Conservation (phyloP, 1,140 invertebrate genomes). For the Prorops nasuta region DNA sequence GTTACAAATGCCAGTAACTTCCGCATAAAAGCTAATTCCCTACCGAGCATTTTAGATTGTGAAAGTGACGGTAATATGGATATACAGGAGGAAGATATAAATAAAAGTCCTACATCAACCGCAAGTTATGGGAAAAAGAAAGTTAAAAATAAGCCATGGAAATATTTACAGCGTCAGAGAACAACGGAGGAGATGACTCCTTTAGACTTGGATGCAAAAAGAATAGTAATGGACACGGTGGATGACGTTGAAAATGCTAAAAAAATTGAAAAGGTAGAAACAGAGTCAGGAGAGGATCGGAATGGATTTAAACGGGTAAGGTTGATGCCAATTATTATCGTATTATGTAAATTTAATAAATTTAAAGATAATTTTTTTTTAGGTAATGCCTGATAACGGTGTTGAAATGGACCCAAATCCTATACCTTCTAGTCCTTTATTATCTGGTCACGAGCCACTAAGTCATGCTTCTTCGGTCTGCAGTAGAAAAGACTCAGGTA, state of each 20-base stretch:
- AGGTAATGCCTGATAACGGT: constrained; percentile 36
- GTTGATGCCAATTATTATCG: constrained; percentile 3
- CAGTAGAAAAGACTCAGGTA: constrained; percentile 84
- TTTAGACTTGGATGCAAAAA: constrained; percentile 39
- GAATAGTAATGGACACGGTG: no score
- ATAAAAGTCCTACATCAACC: constrained; percentile 63
- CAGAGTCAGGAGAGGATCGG: constrained; percentile 18
- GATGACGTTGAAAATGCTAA: background rate
- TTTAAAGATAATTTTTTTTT: constrained; percentile 21
- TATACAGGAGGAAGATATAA: constrained; percentile 55
- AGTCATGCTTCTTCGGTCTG: constrained; percentile 74
- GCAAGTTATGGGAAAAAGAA: constrained; percentile 54
- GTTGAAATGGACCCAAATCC: constrained; percentile 53
- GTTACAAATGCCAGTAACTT: constrained; percentile 59
- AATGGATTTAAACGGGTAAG: constrained; percentile 35
- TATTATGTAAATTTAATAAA: background rate
- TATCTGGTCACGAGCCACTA: constrained; percentile 62
- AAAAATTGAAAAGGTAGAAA: constrained; percentile 5
- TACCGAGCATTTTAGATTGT: constrained; percentile 76
- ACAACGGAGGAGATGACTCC: constrained; percentile 52
- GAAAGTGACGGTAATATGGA: constrained; percentile 64
- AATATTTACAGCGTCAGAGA: constrained; percentile 46
- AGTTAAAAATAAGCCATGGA: constrained; percentile 45
- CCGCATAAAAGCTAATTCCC: constrained; percentile 70
- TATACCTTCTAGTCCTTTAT: constrained; percentile 50